These are phyloP conservation scores for Hipparchia semele DNA, from an alignment of 2,888 invertebrate species.

Conservation along the genomic window DNA sequence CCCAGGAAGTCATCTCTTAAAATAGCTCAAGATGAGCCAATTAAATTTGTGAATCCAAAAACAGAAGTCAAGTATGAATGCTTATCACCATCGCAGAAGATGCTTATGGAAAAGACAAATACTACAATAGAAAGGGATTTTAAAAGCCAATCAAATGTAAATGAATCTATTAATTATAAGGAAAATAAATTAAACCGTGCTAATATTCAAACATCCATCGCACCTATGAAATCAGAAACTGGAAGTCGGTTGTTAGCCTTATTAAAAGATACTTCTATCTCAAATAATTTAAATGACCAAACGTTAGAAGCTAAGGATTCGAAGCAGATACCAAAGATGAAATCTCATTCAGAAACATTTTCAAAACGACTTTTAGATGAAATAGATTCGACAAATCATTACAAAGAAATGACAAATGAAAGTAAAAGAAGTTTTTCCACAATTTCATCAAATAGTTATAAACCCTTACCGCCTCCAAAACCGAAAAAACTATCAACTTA, in stretches of 20 bases:
- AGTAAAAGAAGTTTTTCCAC: constrained; percentile 19
- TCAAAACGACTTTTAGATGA: constrained; percentile 32
- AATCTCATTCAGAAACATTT: constrained; percentile 33
- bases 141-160: constrained; percentile 66
- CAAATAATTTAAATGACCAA: constrained; percentile 57
- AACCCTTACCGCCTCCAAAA: constrained; percentile 71
- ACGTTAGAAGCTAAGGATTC: constrained; percentile 50
- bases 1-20: constrained; percentile 74
- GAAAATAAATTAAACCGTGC: not conserved
- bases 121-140: constrained; percentile 75
- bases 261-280: constrained; percentile 80
- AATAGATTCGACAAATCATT: constrained; percentile 38
- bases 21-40: constrained; percentile 65
- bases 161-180: not conserved
- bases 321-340: constrained; percentile 50
- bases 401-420: constrained; percentile 38
- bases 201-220: constrained; percentile 45
- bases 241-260: constrained; percentile 85
- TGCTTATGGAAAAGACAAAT: constrained; percentile 81
- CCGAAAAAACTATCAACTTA: constrained; percentile 67
- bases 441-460: constrained; percentile 50
- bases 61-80: constrained; percentile 85
- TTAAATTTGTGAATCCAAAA: constrained; percentile 83
- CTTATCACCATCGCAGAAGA: constrained; percentile 88
- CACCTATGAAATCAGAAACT: constrained; percentile 78